These are phyloP conservation scores for Apistogramma diplotaenia DNA, from an alignment of 2,113 vertebrate species.

Conservation along the genomic window DNA sequence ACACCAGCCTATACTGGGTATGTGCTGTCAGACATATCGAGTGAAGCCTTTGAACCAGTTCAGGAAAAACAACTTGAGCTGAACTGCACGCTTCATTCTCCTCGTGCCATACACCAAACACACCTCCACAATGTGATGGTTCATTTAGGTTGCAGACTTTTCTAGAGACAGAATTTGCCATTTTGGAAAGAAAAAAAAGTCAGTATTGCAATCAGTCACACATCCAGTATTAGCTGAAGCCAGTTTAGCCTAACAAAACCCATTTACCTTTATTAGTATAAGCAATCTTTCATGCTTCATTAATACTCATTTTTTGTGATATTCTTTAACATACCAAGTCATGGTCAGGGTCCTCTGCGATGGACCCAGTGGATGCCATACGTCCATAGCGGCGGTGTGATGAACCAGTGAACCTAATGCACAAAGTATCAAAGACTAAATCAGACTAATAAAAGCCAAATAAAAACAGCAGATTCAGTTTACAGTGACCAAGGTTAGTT, in stretches of 20 bases:
- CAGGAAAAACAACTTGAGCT: not conserved
- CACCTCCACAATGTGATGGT: not conserved
- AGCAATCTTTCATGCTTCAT: fast-evolving
- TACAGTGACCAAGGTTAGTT: not conserved
- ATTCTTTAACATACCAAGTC: slow-evolving; percentile 62
- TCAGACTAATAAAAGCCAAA: not conserved
- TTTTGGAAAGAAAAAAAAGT: not conserved
- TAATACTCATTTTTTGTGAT: not conserved
- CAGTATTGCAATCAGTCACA: too few relatives aligned
- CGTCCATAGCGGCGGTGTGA: slow-evolving; percentile 51
- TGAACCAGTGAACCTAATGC: slow-evolving; percentile 56
- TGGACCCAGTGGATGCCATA: slow-evolving; percentile 59
- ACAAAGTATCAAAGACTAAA: not conserved
- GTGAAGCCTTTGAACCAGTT: not conserved
- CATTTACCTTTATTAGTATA: not conserved
- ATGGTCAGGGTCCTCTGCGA: slow-evolving; percentile 58
- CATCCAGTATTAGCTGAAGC: not conserved
- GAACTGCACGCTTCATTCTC: too few relatives aligned
- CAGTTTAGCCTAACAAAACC: fast-evolving
- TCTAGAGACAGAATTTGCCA: too few relatives aligned
- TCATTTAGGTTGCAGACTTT: not conserved
- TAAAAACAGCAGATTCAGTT: not conserved
- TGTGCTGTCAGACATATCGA: fast-evolving
- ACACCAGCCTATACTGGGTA: not conserved
- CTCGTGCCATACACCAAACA: not conserved